These are phyloP conservation scores for Urocyon cinereoargenteus DNA, from an alignment of 2,797 vertebrate species.

Conservation along the genomic window DNA sequence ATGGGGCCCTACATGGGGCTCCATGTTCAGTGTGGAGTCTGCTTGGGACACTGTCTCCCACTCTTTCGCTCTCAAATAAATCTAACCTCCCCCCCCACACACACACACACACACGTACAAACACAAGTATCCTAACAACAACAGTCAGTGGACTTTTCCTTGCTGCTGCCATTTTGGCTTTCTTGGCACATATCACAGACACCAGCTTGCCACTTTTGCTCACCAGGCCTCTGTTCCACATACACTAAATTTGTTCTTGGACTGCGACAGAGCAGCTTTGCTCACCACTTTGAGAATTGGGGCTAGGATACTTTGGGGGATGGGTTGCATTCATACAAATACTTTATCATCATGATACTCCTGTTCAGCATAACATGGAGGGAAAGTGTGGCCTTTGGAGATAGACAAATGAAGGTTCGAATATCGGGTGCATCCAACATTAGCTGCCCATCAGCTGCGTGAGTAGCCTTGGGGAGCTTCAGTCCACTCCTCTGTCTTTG, in stretches of 20 bases:
- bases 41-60: not conserved
- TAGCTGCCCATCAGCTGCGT: not conserved
- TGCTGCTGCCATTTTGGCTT: not conserved
- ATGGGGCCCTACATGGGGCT: not conserved
- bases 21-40: not conserved
- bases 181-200: not conserved
- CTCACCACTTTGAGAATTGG: not conserved
- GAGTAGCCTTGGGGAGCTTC: not conserved
- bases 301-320: not conserved
- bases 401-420: not conserved
- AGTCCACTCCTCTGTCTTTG: not conserved
- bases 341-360: not conserved
- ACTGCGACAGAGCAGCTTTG: not conserved
- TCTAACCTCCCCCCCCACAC: not conserved
- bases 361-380: not conserved
- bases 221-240: rapidly evolving
- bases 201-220: not conserved
- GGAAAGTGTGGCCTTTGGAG: not conserved
- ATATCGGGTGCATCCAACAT: not conserved
- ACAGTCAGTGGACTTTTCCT: not conserved
- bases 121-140: not conserved
- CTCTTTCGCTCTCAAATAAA: not conserved
- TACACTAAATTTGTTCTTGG: not conserved
- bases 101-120: not conserved
- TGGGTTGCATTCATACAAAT: not conserved